Evolutionary conservation across 2,797 vertebrate species (phyloP), one percentile per base, ranked within the genome.

Genomic region (Fistularia tabacaria): DNA sequence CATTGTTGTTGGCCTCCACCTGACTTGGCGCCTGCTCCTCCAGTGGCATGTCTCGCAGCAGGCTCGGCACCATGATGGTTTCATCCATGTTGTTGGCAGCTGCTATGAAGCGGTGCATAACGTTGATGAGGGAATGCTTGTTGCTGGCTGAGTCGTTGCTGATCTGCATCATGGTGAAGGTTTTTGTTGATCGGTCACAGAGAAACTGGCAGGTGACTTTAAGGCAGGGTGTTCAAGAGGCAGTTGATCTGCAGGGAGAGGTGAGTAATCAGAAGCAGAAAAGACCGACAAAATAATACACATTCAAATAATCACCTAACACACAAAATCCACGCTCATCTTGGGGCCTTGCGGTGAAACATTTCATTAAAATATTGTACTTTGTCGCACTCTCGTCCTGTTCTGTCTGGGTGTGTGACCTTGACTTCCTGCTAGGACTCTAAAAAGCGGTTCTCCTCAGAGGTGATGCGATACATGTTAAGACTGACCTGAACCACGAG

Each of bases 61-160:
- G 73, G 82, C 81, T 92, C 9, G 91, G 91, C 77, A 93, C 90
- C 90, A 92, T 92, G 82, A 93, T 91, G 59, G 92, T 93, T 69
- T 92, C 91, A n/a, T 92, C 88, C 92, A 93, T 93, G 85, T 92
- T 92, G 85, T 92, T 93, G 72, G 90, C 80, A 0, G 92, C 91
- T 0, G 91, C 91, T 1, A 92, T 91, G 79, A 92, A 93, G 73
- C 89, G 90, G 80, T 92, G 88, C 91, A 92, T 92, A 79, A 91
- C 87, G 49, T 91, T 92, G 70, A 93, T 69, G 71, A 92, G 85
- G 0, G 92, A 92, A 80, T 91, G 88, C 83, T 91, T 92, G 73
- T 90, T 90, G 82, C 79, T 79, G 65, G 82, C 85, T 0, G 82
- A 60, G 76, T 91, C 90, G 48, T 64, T 74, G 71, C 57, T 85